These are phyloP conservation scores for Sorex fumeus DNA, from an alignment of 2,113 vertebrate genomes.

Conservation along the genomic window DNA sequence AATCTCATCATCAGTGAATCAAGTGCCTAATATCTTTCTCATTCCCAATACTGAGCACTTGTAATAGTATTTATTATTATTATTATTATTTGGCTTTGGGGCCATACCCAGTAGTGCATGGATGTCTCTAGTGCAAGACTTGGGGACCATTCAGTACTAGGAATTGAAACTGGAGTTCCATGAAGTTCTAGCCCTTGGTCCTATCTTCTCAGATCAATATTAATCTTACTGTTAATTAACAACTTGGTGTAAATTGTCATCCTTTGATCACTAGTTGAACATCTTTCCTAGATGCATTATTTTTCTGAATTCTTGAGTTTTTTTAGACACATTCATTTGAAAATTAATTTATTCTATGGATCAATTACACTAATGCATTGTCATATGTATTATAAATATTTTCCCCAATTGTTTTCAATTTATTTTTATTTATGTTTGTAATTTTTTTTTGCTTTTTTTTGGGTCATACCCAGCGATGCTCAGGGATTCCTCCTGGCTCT, in stretches of 20 bases:
- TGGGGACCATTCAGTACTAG: no score
- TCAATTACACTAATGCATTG: conserved; percentile 14
- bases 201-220: no score
- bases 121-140: no score
- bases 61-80: no score
- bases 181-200: no score
- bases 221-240: no score
- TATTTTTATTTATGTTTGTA: conserved; percentile 32
- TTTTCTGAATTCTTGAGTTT: conserved; percentile 26
- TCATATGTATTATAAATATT: not conserved
- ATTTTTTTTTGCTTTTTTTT: no score
- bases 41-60: not conserved
- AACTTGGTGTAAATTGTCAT: not conserved
- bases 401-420: not conserved
- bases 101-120: no score
- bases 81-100: no score
- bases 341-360: not conserved
- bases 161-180: no score
- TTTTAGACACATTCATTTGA: conserved; percentile 21
- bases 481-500: no score
- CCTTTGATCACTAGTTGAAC: not conserved
- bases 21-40: not conserved
- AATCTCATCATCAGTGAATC: not conserved
- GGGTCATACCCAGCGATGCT: no score
- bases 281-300: conserved; percentile 9